Conservation (phyloP, 2,888 invertebrate species). For the Dorcus parallelipipedus region DNA sequence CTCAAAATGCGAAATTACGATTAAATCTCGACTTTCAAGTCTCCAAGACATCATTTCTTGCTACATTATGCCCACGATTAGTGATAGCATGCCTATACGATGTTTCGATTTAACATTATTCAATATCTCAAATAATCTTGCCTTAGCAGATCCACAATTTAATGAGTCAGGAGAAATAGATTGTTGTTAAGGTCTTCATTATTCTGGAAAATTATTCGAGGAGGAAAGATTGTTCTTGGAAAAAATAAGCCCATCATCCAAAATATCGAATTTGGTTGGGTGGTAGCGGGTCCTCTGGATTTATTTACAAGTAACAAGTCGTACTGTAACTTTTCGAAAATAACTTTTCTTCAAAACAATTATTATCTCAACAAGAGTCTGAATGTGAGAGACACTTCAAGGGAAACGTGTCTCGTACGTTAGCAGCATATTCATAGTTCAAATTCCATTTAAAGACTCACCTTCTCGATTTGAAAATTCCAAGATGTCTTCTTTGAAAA, state of each 20-base stretch:
- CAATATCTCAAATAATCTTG: constrained; percentile 6
- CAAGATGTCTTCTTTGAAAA: background rate
- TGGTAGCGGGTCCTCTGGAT: background rate
- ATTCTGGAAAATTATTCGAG: constrained; percentile 7
- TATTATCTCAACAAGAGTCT: no score
- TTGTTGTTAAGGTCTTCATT: constrained; percentile 2
- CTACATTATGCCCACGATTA: constrained; percentile 1
- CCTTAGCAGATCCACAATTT: constrained; percentile 10
- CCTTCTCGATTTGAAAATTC: no score
- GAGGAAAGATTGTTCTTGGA: constrained; percentile 1
- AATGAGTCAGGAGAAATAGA: background rate
- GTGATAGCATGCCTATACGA: background rate
- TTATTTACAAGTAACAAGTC: background rate
- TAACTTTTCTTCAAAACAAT: no score
- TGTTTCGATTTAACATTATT: background rate
- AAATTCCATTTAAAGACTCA: no score
- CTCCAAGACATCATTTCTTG: background rate
- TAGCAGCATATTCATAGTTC: no score
- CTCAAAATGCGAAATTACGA: background rate
- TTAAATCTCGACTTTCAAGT: background rate
- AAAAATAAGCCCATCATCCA: background rate
- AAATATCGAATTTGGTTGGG: constrained; percentile 12
- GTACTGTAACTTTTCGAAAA: constrained; percentile 9
- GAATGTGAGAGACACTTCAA: no score
- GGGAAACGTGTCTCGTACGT: no score